Evolutionary conservation across 2,888 invertebrate genomes (phyloP), one percentile per base, ranked within the genome.

Genomic region (Crossocerus cetratus): DNA sequence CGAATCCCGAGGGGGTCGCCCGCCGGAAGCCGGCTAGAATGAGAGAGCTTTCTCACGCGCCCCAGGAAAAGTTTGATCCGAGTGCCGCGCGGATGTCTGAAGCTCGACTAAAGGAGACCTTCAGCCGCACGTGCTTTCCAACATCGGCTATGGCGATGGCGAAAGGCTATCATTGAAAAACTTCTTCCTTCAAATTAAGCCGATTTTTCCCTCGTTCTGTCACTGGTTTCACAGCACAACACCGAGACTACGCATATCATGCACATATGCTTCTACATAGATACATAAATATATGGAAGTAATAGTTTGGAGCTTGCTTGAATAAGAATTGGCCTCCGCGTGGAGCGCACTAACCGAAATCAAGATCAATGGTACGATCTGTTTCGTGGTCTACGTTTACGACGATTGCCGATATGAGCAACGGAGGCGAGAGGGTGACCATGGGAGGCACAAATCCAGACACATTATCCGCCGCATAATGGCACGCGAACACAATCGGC

Each of bases 391-490:
- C 14, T 42, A 3, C 44, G 60, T 56, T 73, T 65, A 72, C 65
- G 58, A 64, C 73, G 18, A 55, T 32, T 58, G 49, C 62, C 56
- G 72, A 57, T 71, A 66, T 42, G 42, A 22, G 59, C 18, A 20
- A 16, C 44, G 13, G 16, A 13, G 59, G 59, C 43, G 42, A 43
- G 54, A 43, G 14, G 69, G 65, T 44, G 66, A 69, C 72, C 60
- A 61, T 65, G 67, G 79, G 76, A 72, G 79, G 79, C 72, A 69
- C 56, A 69, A 82, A 82, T 79, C 82, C 74, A 74, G 79, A 81
- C 74, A 79, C 76, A 82, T 82, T 81, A 81, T 82, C 74, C 76
- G 66, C 43, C 69, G 71, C 70, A 60, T 74, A 75, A 79, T 81
- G 82, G 82, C 72, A 76, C 60, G 53, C 65, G 44, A 22, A 55